Conservation (phyloP, 2,113 vertebrate species). For the Uria lomvia region DNA sequence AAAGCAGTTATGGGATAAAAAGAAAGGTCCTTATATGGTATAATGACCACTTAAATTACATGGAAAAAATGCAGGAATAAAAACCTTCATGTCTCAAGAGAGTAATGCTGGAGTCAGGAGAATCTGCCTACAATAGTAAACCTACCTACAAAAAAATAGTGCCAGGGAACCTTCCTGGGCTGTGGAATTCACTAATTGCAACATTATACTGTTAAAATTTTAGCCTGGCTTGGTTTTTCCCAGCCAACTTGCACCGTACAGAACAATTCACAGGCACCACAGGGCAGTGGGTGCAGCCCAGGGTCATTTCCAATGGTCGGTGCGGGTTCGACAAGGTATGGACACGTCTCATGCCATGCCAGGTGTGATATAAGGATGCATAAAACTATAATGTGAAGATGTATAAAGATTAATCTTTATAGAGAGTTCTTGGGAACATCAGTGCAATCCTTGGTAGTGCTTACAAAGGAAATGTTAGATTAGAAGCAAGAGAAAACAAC, state of each 20-base stretch:
- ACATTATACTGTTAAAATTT: not conserved
- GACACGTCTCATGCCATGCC: not conserved
- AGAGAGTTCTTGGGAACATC: not conserved
- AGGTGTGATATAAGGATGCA: not conserved
- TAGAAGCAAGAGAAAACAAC: not conserved
- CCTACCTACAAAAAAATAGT: too few relatives aligned
- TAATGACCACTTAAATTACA: not conserved
- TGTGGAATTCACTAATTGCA: not conserved
- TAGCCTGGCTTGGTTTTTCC: not conserved
- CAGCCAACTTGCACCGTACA: accelerated
- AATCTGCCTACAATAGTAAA: not conserved
- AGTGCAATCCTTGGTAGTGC: not conserved
- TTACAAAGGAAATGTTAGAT: not conserved
- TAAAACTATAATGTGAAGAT: not conserved
- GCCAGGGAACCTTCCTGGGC: not conserved
- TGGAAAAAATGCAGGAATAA: not conserved
- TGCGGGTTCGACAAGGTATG: not conserved
- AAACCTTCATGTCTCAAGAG: not conserved
- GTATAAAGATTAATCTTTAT: not conserved
- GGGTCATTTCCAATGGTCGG: not conserved
- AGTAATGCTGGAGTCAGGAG: not conserved
- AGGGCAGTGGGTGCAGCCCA: not conserved
- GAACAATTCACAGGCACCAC: not conserved
- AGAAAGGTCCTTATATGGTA: not conserved
- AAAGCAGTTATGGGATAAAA: not conserved